These are phyloP conservation scores for Chelonia mydas DNA, from an alignment of 2,797 vertebrate species.

Conservation along the genomic window DNA sequence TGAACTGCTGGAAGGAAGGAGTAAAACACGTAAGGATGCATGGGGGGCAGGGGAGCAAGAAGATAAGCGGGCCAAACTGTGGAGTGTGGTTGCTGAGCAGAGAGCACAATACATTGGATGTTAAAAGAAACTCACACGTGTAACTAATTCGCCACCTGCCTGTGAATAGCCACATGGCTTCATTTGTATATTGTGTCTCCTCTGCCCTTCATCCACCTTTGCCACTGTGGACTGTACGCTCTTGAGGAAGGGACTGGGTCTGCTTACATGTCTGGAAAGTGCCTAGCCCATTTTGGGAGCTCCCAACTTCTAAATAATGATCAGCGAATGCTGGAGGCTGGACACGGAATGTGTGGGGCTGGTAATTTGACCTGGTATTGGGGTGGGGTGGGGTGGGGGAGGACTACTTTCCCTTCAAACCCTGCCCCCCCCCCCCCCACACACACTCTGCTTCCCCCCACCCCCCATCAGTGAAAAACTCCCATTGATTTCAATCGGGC, in stretches of 20 bases:
- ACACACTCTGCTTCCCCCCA: too few relatives aligned
- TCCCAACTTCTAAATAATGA: neutral
- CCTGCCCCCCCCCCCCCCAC: neutral
- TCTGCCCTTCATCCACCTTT: neutral
- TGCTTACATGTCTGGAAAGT: neutral
- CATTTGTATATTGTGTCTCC: neutral
- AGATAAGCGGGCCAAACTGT: neutral
- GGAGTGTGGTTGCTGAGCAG: neutral
- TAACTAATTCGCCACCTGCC: neutral
- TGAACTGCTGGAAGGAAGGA: neutral
- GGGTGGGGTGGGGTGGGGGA: too few relatives aligned
- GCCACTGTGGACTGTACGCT: neutral
- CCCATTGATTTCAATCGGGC: neutral
- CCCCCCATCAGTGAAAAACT: neutral
- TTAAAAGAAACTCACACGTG: neutral
- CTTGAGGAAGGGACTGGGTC: neutral
- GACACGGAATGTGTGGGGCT: neutral
- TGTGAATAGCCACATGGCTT: neutral
- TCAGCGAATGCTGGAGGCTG: neutral
- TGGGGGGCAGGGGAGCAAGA: neutral
- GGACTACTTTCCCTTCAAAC: neutral
- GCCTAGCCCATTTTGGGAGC: neutral
- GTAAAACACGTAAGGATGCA: neutral
- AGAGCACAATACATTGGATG: neutral
- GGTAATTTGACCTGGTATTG: neutral